Conservation (phyloP, 2,888 invertebrate genomes). For the Dorcus hopei region DNA sequence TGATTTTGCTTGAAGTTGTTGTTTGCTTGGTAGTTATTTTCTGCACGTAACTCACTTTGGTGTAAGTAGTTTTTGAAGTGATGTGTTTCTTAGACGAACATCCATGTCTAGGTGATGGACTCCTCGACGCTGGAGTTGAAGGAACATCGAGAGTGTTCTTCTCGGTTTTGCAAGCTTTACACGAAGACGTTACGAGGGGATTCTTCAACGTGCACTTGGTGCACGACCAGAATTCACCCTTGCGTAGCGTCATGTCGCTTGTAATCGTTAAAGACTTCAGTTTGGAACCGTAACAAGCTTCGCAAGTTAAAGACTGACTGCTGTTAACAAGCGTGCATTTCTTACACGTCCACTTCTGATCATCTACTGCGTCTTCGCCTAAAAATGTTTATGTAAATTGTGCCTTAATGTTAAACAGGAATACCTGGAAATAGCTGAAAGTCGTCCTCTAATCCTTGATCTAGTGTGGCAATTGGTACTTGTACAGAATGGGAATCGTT, state of each 20-base stretch:
- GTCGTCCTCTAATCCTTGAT: conserved; percentile 70
- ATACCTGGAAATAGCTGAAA: conserved; percentile 61
- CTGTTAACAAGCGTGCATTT: conserved; percentile 86
- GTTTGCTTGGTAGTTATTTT: conserved; percentile 13
- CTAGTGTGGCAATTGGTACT: conserved; percentile 65
- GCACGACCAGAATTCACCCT: conserved; percentile 77
- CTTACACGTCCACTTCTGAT: conserved; percentile 75
- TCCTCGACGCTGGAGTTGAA: conserved; percentile 42
- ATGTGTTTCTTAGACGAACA: conserved; percentile 20
- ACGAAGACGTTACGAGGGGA: conserved; percentile 62
- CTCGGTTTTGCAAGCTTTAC: conserved; percentile 74
- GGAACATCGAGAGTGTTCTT: conserved; percentile 44
- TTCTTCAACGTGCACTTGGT: conserved; percentile 79
- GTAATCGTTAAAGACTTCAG: conserved; percentile 63
- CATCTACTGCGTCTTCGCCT: conserved; percentile 30
- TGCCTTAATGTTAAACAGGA: not conserved
- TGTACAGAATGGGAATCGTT: conserved; percentile 33
- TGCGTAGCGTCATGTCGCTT: conserved; percentile 66
- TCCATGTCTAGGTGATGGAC: conserved; percentile 54
- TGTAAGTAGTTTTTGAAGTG: conserved; percentile 28
- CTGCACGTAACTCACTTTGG: conserved; percentile 35
- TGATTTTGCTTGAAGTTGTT: conserved; percentile 23
- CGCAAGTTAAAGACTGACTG: conserved; percentile 67
- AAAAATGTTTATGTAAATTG: not conserved
- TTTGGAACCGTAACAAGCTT: conserved; percentile 84